Conservation (phyloP, 2,113 vertebrate genomes). For the Murina feae region DNA sequence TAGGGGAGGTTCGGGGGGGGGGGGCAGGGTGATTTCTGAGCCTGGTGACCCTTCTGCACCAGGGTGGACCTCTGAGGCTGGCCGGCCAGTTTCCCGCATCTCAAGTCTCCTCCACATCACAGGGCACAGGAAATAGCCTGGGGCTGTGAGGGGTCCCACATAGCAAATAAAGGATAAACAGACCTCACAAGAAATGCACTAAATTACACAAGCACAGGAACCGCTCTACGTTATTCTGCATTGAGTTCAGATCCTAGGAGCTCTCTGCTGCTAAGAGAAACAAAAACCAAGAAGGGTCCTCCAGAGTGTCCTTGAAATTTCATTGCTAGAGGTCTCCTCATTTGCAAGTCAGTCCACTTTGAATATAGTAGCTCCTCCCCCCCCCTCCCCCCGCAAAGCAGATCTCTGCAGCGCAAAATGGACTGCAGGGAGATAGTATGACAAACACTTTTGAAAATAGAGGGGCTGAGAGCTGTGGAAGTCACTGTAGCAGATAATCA, state of each 20-base stretch:
- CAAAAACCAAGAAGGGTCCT: background rate
- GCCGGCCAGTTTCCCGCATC: background rate
- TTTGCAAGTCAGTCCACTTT: background rate
- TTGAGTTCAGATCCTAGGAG: background rate
- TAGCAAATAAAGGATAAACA: background rate
- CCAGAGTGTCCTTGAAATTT: background rate
- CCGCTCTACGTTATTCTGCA: background rate
- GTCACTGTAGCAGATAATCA: background rate
- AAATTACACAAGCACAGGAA: background rate
- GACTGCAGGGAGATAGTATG: background rate
- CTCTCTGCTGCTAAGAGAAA: background rate
- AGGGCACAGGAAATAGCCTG: background rate
- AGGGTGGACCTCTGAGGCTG: background rate
- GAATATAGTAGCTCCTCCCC: background rate
- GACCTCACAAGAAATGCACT: background rate
- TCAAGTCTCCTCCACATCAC: background rate
- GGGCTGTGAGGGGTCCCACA: background rate
- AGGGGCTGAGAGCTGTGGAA: background rate
- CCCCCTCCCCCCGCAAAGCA: background rate
- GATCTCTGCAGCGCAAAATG: background rate
- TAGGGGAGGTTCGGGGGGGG: too few relatives aligned
- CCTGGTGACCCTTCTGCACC: background rate
- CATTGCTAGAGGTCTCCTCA: background rate
- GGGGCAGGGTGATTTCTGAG: background rate
- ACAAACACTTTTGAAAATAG: background rate